These are phyloP conservation scores for Ascaphus truei DNA, from an alignment of 2,113 vertebrate genomes.

Conservation along the genomic window DNA sequence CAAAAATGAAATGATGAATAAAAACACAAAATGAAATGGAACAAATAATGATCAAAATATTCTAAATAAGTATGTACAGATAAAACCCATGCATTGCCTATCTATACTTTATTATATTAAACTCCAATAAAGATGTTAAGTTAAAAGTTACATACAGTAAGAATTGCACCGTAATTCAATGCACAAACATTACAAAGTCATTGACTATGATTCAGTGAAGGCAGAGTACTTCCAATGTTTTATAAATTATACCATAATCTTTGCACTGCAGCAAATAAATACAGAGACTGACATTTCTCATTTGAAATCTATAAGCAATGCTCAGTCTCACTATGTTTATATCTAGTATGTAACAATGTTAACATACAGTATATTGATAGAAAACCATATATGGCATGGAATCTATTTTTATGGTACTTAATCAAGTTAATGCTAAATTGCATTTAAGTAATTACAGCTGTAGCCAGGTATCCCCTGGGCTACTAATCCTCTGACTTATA, in stretches of 20 bases:
- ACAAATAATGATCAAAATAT: not conserved
- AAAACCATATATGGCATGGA: not conserved
- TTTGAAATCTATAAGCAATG: not conserved
- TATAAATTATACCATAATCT: not conserved
- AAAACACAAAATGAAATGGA: not conserved
- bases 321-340: not conserved
- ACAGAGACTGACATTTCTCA: not conserved
- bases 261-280: not conserved
- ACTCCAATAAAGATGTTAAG: not conserved
- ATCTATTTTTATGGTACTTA: not conserved
- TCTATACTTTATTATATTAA: not conserved
- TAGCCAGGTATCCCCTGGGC: too few species aligned
- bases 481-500: too few species aligned
- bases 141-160: not conserved
- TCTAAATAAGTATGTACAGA: not conserved
- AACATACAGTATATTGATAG: not conserved
- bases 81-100: not conserved
- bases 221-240: not conserved
- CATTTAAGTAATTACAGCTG: conserved; percentile 9
- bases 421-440: not conserved
- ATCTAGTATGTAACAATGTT: not conserved
- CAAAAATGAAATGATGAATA: too few species aligned
- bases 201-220: not conserved
- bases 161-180: not conserved
- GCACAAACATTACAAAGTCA: not conserved